Percentiles rank a stretch among this genome's conserved stretches.
phyloP scores from a whole-genome alignment of 92 coral and sea anemone species.

The Actinostola sp. region DNA sequence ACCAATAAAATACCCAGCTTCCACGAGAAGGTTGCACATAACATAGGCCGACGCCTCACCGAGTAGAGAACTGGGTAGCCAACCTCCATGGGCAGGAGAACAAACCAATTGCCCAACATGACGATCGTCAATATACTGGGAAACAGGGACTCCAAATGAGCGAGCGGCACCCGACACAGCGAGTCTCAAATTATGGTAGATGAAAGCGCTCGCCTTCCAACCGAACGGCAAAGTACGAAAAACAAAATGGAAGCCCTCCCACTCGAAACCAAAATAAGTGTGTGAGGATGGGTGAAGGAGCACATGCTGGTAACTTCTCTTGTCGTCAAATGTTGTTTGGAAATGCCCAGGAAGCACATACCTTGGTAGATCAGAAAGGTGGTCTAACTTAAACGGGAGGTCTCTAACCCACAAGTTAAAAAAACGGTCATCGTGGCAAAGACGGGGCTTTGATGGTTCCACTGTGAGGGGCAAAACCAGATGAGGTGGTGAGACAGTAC shows the following conservation, averaged over 20 bases:
- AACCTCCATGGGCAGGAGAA: not conserved
- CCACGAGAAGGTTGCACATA: constrained; percentile 49
- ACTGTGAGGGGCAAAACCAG: constrained; percentile 33
- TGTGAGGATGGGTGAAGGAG: constrained; percentile 1
- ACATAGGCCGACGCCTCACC: constrained; percentile 49
- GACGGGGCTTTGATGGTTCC: constrained; percentile 45
- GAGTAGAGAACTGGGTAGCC: not conserved
- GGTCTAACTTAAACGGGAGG: no score
- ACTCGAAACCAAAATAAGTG: constrained; percentile 1
- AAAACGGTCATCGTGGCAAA: constrained; percentile 44
- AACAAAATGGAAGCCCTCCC: constrained; percentile 27
- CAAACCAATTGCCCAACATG: not conserved
- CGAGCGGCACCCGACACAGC: constrained; percentile 32
- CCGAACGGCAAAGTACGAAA: constrained; percentile 33
- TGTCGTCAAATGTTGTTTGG: no score
- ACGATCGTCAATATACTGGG: constrained; percentile 24
- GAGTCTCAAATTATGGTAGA: constrained; percentile 26
- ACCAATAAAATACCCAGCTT: constrained; percentile 44
- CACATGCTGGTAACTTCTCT: constrained; percentile 1
- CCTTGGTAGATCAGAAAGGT: no score
- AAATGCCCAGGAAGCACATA: no score
- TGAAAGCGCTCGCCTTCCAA: constrained; percentile 43
- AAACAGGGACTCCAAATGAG: constrained; percentile 41
- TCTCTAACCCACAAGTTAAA: constrained; percentile 36
- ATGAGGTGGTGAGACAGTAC: constrained; percentile 12